Percentiles rank a stretch among this genome's conserved stretches.
phyloP scores from a whole-genome alignment of 2,113 vertebrate species.

The Grallaria varia region DNA sequence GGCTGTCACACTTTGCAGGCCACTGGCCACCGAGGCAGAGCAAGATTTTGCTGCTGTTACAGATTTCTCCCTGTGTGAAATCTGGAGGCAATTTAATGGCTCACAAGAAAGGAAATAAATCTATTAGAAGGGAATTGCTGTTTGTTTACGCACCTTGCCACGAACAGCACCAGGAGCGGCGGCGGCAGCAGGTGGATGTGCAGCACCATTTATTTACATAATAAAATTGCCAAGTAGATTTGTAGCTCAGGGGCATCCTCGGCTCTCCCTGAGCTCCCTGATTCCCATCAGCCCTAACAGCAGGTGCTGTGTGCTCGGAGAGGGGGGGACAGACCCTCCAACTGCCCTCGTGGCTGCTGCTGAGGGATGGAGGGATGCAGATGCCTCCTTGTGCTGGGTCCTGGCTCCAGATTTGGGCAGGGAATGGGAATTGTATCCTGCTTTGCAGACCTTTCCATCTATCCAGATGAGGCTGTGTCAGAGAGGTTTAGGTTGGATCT shows the following conservation, averaged over 20 bases:
- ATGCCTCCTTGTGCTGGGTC: neutral
- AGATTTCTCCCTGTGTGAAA: neutral
- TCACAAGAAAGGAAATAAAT: slow-evolving; percentile 24
- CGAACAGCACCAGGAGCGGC: neutral
- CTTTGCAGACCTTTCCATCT: neutral
- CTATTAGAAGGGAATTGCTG: neutral
- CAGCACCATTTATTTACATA: slow-evolving; percentile 54
- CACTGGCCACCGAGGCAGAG: neutral
- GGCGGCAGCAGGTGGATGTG: slow-evolving; percentile 49
- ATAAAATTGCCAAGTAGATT: slow-evolving; percentile 48
- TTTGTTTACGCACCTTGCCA: slow-evolving; percentile 29
- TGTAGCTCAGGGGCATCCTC: slow-evolving; percentile 44
- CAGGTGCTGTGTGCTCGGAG: neutral
- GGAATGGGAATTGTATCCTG: neutral
- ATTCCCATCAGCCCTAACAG: neutral
- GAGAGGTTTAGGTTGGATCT: neutral
- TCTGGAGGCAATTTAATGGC: slow-evolving; percentile 20
- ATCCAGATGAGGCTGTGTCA: rapidly evolving
- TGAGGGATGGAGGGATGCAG: neutral
- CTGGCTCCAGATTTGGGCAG: neutral
- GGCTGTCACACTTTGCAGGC: neutral
- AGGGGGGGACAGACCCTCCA: neutral
- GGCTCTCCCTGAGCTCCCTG: neutral
- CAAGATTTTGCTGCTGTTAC: neutral
- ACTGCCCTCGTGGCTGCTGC: neutral